A percentile compares a stretch with the other conserved stretches of the same genome.
Evolutionary conservation across 2,113 vertebrate species (phyloP).

Genomic region (Macroglossus sobrinus): DNA sequence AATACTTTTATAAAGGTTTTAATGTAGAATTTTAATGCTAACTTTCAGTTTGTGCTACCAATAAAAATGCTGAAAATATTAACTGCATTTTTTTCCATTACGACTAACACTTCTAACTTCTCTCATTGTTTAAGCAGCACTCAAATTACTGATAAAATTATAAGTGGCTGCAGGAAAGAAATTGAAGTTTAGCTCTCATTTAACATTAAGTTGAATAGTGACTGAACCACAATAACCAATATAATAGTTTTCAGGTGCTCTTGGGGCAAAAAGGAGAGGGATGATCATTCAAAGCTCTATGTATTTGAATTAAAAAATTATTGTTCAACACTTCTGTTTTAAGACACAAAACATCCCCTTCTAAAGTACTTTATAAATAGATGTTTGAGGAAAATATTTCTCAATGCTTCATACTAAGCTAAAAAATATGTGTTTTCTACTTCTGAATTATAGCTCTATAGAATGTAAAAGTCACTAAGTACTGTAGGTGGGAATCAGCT

Average conservation of each 20-base stretch:
- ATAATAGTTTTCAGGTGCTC: neutral
- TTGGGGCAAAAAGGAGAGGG: neutral
- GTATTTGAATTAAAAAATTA: neutral
- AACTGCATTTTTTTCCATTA: neutral
- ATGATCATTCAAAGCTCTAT: neutral
- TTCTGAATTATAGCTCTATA: neutral
- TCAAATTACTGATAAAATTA: constrained; percentile 30
- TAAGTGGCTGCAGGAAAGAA: neutral
- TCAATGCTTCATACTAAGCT: neutral
- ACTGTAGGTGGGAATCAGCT: neutral
- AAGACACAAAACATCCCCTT: neutral
- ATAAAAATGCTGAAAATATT: constrained; percentile 24
- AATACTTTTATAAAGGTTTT: neutral
- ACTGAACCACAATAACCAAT: neutral
- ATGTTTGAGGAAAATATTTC: neutral
- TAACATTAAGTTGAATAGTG: neutral
- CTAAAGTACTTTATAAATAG: neutral
- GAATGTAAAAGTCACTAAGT: neutral
- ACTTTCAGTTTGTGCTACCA: neutral
- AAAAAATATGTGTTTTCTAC: neutral
- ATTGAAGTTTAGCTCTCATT: neutral
- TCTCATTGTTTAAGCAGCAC: neutral
- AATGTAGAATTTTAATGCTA: constrained; percentile 17
- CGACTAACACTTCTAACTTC: neutral
- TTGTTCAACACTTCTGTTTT: neutral